Base-by-base conservation (phyloP, 2,888 invertebrate species). In the Cenopis cana region DNA sequence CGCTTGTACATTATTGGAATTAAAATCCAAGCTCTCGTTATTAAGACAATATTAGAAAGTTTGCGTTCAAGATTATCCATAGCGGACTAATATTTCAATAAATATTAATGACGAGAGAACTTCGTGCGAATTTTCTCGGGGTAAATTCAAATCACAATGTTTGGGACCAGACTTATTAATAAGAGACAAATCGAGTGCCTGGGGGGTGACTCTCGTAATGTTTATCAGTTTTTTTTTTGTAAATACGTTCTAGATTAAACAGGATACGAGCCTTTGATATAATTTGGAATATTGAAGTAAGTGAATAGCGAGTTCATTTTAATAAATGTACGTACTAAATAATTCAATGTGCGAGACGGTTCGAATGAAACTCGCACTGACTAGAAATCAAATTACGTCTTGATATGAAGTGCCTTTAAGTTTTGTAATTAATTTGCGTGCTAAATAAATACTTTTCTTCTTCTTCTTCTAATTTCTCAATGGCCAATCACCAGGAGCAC, bases 41-140 rank as follows among this genome's bases (percentile, higher is more conserved):
- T 67, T 49, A 61, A 67, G 67, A 67, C 67, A 71, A 67, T 71
- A 71, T 71, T 67, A 71, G 55, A 71, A 71, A 71, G 71, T 71
- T 71, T 67, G 50, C 60, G 38, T 49, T 56, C 38, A 55, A 29
- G 61, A 71, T 71, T 67, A 71, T 61, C 66, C 66, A 61, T 67
- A 29, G 71, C 71, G 67, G 55, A 71, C 61, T 71, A 71, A 71
- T 71, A 61, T 71, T 71, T 71, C 71, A 71, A 71, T 71, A 71
- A 71, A 71, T 71, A 71, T 71, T 71, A 67, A 71, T 71, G 67
- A 54, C 61, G 71, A 50, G 67, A 61, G 55, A 71, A 71, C 66
- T 71, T 71, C 59, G 71, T 54, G 38, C 54, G 60, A 60, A 67
- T 49, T 67, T 60, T 38, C 60, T 52, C 38, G 66, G 18, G 29